Conservation (phyloP, 2,113 vertebrate genomes). For the Osmerus mordax region DNA sequence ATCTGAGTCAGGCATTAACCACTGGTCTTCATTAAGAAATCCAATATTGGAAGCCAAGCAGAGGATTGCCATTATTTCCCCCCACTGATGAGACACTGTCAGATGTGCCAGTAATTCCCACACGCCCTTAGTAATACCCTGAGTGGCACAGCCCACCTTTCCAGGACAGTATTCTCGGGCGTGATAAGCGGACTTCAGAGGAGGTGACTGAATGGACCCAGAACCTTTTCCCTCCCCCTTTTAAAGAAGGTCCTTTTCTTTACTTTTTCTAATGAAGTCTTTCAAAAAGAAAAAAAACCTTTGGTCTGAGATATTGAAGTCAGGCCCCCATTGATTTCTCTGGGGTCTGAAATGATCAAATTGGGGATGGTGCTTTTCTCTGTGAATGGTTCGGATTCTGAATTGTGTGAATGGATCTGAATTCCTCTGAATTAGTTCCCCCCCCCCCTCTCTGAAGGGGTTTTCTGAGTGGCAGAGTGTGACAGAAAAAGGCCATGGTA, state of each 20-base stretch:
- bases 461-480: background rate
- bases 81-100: slow-evolving; percentile 39
- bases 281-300: slow-evolving; percentile 31
- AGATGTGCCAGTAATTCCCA: slow-evolving; percentile 47
- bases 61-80: slow-evolving; percentile 47
- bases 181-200: slow-evolving; percentile 49
- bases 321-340: slow-evolving; percentile 33
- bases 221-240: slow-evolving; percentile 36
- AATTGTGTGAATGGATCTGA: no score
- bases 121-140: slow-evolving; percentile 58
- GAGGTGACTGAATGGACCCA: slow-evolving; percentile 55
- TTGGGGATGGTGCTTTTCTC: slow-evolving; percentile 2
- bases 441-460: background rate
- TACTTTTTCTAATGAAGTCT: background rate
- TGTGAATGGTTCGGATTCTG: background rate
- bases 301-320: slow-evolving; percentile 20
- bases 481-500: background rate
- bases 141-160: slow-evolving; percentile 38
- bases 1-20: background rate
- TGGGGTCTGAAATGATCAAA: slow-evolving; percentile 18
- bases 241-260: background rate
- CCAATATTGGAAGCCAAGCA: slow-evolving; percentile 45
- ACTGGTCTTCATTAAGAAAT: slow-evolving; percentile 45
- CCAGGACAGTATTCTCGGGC: slow-evolving; percentile 41
- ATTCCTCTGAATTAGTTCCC: background rate